A percentile compares a stretch with the other conserved stretches of the same genome.
phyloP scores from a whole-genome alignment of 2,113 vertebrate species.

The Bubo scandiacus region DNA sequence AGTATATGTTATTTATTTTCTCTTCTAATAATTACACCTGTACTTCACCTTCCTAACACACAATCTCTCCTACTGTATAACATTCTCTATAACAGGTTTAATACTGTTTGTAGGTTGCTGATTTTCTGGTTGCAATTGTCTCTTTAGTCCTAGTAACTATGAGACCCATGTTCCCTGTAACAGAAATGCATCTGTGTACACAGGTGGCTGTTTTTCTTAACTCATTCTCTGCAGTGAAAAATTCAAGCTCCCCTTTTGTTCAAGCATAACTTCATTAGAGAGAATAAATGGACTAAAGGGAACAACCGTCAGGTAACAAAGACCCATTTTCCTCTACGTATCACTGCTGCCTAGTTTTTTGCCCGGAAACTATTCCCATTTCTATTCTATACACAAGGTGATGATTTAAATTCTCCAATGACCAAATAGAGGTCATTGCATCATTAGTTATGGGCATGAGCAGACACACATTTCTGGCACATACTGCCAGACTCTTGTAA shows the following conservation, averaged over 20 bases:
- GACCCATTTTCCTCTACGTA: neutral
- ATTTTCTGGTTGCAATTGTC: neutral
- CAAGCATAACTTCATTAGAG: neutral
- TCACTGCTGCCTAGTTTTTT: neutral
- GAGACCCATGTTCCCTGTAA: accelerated
- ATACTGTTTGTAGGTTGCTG: neutral
- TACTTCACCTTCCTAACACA: neutral
- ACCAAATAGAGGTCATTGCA: neutral
- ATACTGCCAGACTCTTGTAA: neutral
- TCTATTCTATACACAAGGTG: neutral
- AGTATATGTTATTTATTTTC: constrained; percentile 26
- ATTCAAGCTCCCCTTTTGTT: neutral
- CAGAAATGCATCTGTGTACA: neutral
- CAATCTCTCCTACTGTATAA: neutral
- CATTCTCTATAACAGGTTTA: neutral
- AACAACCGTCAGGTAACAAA: neutral
- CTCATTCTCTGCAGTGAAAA: neutral
- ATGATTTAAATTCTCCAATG: neutral
- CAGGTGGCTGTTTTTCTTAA: neutral
- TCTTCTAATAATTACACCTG: neutral
- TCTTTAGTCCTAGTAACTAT: neutral
- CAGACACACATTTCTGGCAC: neutral
- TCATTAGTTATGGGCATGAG: neutral
- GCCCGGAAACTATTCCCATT: neutral
- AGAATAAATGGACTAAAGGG: neutral